Evolutionary conservation across 2,888 invertebrate genomes (phyloP).

Genomic region (Gryllus longicercus): DNA sequence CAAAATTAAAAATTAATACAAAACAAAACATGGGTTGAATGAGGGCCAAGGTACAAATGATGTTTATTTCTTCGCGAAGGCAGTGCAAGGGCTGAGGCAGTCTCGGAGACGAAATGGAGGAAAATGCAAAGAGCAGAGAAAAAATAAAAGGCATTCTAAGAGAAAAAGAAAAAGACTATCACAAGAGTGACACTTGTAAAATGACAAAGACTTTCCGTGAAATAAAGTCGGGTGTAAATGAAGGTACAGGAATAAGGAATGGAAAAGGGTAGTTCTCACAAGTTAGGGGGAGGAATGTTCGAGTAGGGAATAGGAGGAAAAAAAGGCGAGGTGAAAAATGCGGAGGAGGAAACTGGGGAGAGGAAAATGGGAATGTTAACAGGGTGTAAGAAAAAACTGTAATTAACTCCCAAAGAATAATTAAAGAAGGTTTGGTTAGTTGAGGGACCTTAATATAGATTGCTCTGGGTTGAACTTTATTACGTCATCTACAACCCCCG

Average conservation of each 20-base stretch:
- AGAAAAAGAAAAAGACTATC: conserved; percentile 1
- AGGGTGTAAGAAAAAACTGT: conserved; percentile 10
- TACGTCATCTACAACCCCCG: background rate
- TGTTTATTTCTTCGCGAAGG: background rate
- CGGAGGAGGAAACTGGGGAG: background rate
- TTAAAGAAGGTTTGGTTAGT: conserved; percentile 17
- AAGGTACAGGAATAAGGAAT: conserved; percentile 17
- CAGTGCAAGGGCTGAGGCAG: background rate
- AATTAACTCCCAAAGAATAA: conserved; percentile 1
- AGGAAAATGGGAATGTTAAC: conserved; percentile 6
- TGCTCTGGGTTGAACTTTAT: conserved; percentile 8
- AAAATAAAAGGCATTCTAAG: conserved; percentile 2
- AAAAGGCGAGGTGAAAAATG: background rate
- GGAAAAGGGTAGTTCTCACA: background rate
- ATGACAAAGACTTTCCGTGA: conserved; percentile 17
- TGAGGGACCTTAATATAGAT: conserved; percentile 1
- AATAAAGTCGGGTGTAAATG: conserved; percentile 10
- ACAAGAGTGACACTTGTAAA: conserved; percentile 17
- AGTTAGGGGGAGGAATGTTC: conserved; percentile 6
- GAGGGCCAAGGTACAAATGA: background rate
- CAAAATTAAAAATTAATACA: conserved; percentile 11
- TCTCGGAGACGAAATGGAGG: background rate
- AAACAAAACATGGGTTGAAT: conserved; percentile 7
- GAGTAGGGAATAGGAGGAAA: background rate
- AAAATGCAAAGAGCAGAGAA: background rate